A percentile compares a stretch with the other conserved stretches of the same genome.
Conservation (phyloP, 2,113 vertebrate species). For the Salminus brasiliensis region DNA sequence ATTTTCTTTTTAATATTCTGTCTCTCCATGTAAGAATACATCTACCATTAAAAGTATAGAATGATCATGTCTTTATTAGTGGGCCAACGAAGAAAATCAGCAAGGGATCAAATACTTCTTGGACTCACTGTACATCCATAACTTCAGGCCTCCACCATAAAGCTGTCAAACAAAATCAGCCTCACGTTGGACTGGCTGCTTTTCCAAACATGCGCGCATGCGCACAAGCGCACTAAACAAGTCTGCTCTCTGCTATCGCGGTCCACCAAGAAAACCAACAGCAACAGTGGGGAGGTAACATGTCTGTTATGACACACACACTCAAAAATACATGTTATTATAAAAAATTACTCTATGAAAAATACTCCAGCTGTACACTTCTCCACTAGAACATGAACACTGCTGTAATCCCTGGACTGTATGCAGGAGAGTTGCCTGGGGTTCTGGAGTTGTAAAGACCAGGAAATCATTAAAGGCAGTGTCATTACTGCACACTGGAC, state of each 20-base stretch:
- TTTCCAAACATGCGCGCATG: conserved; percentile 44
- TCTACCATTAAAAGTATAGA: too few relatives aligned
- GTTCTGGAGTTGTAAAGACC: conserved; percentile 74
- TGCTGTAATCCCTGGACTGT: conserved; percentile 64
- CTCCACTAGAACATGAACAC: conserved; percentile 42
- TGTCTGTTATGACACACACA: conserved; percentile 1
- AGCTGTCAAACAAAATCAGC: conserved; percentile 79
- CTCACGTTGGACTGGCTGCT: conserved; percentile 70
- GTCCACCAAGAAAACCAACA: conserved; percentile 23
- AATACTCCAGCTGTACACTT: conserved; percentile 16
- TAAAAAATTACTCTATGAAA: conserved; percentile 10
- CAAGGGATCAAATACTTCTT: too few relatives aligned
- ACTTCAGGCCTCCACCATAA: conserved; percentile 73
- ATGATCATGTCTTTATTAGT: too few relatives aligned
- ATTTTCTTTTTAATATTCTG: too few relatives aligned
- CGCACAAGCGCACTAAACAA: conserved; percentile 37
- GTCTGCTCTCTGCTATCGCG: conserved; percentile 23
- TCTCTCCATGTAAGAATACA: too few relatives aligned
- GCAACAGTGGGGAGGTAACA: conserved; percentile 5
- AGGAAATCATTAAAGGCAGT: conserved; percentile 80
- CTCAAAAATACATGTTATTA: conserved; percentile 20
- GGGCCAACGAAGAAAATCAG: too few relatives aligned
- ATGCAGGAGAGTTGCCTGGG: conserved; percentile 54
- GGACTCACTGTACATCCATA: too few relatives aligned
- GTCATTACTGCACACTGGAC: conserved; percentile 74